Percentiles rank a stretch among this genome's conserved stretches.
phyloP scores from a whole-genome alignment of 1,140 invertebrate genomes.

The Frieseomelitta varia region DNA sequence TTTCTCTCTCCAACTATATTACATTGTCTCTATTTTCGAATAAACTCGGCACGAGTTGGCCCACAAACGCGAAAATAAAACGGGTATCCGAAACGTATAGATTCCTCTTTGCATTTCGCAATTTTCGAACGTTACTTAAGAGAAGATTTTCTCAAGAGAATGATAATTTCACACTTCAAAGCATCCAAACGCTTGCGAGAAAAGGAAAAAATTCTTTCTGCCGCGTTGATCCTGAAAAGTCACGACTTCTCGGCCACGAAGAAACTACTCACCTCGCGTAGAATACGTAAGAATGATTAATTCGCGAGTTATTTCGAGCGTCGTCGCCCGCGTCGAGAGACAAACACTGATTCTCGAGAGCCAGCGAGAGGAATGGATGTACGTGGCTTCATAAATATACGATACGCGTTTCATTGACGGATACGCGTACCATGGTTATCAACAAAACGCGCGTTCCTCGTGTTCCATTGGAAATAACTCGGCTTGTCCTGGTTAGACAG shows the following conservation, averaged over 20 bases:
- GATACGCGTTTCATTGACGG: constrained; percentile 36
- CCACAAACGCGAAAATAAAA: background rate
- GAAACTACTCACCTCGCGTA: constrained; percentile 1
- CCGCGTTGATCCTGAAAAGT: too few relatives aligned
- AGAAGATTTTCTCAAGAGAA: too few relatives aligned
- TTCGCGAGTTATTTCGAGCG: constrained; percentile 32
- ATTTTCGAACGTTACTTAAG: too few relatives aligned
- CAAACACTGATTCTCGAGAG: constrained; percentile 9
- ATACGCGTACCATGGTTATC: constrained; percentile 18
- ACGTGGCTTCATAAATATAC: constrained; percentile 36
- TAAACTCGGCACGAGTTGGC: background rate
- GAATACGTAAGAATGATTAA: constrained; percentile 41
- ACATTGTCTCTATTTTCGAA: background rate
- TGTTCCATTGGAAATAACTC: background rate
- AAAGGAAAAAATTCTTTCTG: too few relatives aligned
- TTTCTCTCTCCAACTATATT: too few relatives aligned
- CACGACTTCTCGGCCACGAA: background rate
- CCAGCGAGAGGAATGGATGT: constrained; percentile 33
- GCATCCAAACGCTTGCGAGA: too few relatives aligned
- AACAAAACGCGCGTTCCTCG: background rate
- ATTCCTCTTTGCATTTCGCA: too few relatives aligned
- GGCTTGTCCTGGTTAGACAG: background rate
- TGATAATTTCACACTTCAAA: too few relatives aligned
- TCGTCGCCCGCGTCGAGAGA: background rate
- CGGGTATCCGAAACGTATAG: background rate